Evolutionary conservation across 2,797 vertebrate genomes (phyloP), one percentile per base, ranked within the genome.

Genomic region (Myripristis murdjan): DNA sequence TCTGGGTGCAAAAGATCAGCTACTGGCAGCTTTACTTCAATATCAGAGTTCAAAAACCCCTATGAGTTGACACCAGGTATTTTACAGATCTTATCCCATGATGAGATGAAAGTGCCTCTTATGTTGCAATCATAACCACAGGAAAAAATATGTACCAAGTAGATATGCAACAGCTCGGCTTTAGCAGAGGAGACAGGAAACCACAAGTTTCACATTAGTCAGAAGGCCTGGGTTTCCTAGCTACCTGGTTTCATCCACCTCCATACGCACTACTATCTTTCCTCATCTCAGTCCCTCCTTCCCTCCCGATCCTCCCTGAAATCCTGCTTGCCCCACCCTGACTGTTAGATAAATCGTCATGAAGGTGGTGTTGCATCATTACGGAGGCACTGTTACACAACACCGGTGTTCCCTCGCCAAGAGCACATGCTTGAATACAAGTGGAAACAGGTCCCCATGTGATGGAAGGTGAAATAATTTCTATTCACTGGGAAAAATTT

Each of bases 341-440:
- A 48, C 68, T 79, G 48, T 57, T 61, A 53, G 23, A 48, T 15
- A 39, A 0, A 44, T 53, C 3, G 46, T 7, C 14, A 53, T 37
- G 20, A 64, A 62, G 59, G 22, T 5, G 33, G 4, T 16, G 12
- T 62, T 68, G 39, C 61, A 11, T 62, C 66, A 72, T 74, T 23
- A 33, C 14, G 0, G n/a, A 65, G 6, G 41, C 23, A 2, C 18
- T 6, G 7, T 83, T 89, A 81, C 83, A 61, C 70, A 84, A 86
- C 28, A 48, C 6, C 43, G 81, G 80, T 28, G 5, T 86, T 82
- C 77, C 48, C 63, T 54, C 51, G 6, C n/a, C 11, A 22, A 49
- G 43, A 55, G 16, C 3, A 48, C 49, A 56, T 59, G 49, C 3
- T 81, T 1, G 33, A 9, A 47, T 41, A 20, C 56, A 72, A 68